Conservation (phyloP, 2,888 invertebrate species). For the Troides helena region DNA sequence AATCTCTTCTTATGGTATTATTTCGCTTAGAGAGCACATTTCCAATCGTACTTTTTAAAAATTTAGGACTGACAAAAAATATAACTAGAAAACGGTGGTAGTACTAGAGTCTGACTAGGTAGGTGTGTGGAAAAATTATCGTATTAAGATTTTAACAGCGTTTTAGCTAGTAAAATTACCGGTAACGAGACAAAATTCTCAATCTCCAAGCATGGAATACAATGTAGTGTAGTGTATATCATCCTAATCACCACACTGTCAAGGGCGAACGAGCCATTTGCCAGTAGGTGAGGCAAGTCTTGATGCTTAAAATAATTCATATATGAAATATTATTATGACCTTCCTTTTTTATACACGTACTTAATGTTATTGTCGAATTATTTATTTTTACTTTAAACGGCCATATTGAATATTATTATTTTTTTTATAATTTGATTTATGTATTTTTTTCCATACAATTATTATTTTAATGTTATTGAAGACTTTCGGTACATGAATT, state of each 20-base stretch:
- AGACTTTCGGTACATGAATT: not conserved
- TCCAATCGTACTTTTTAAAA: too few species aligned
- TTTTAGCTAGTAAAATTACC: too few species aligned
- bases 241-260: not conserved
- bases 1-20: not conserved
- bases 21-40: too few species aligned
- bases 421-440: not conserved
- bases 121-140: too few species aligned
- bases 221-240: too few species aligned
- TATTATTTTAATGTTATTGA: not conserved
- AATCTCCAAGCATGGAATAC: too few species aligned
- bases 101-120: not conserved
- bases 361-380: not conserved
- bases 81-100: not conserved
- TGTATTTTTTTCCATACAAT: not conserved
- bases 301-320: too few species aligned
- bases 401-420: not conserved
- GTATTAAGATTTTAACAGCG: too few species aligned
- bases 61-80: too few species aligned
- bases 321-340: too few species aligned
- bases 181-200: too few species aligned
- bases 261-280: not conserved
- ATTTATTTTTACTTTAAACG: constrained; percentile 1
- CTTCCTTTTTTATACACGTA: not conserved
- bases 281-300: too few species aligned